Evolutionary conservation across 2,113 vertebrate species (phyloP).

Genomic region (Tachycineta bicolor): DNA sequence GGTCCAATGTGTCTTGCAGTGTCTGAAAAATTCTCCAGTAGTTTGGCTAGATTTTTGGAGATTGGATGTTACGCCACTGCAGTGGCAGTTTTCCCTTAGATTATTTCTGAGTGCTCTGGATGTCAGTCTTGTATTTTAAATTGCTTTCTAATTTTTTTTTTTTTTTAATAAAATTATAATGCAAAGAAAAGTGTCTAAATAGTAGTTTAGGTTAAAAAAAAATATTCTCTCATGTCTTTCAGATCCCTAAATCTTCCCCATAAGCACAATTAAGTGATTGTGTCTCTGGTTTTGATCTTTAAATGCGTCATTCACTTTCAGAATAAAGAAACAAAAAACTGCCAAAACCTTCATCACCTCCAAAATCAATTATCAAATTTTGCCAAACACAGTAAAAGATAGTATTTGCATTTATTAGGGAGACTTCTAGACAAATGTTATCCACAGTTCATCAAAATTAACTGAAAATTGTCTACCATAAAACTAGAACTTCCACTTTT

Average conservation of each 20-base stretch:
- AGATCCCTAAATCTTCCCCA: neutral
- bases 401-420: neutral
- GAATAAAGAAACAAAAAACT: neutral
- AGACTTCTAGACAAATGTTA: neutral
- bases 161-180: neutral
- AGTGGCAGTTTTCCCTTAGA: conserved; percentile 36
- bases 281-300: neutral
- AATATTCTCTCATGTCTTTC: neutral
- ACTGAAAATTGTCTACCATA: neutral
- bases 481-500: neutral
- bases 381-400: neutral
- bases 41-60: conserved; percentile 49
- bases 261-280: neutral
- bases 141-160: neutral
- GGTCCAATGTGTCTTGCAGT: conserved; percentile 15
- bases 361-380: neutral
- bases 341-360: neutral
- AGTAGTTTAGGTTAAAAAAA: neutral
- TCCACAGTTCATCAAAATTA: neutral
- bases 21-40: conserved; percentile 53
- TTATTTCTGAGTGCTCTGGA: conserved; percentile 9
- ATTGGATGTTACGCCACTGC: conserved; percentile 9
- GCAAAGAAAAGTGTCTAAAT: neutral
- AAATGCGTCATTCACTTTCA: neutral
- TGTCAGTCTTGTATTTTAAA: conserved; percentile 18